Evolutionary conservation across 1,140 invertebrate species (phyloP).

Genomic region (Myzus persicae): DNA sequence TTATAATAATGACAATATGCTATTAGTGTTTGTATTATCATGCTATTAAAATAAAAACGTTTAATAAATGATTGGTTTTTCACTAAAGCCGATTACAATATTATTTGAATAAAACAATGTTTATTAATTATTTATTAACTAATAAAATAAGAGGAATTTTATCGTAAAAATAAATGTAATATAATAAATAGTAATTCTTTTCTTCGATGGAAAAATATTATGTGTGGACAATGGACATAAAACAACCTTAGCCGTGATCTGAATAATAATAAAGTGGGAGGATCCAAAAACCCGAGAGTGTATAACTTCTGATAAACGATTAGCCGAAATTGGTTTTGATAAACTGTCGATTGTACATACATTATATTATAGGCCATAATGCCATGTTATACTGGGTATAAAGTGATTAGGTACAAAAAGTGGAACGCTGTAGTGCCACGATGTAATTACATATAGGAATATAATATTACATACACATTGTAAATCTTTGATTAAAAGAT

Average conservation of each 20-base stretch:
- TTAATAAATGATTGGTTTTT: background rate
- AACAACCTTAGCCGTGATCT: background rate
- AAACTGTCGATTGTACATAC: background rate
- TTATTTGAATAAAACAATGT: background rate
- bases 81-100: background rate
- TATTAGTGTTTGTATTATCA: background rate
- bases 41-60: background rate
- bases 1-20: background rate
- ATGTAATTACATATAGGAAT: background rate
- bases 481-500: background rate
- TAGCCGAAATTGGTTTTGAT: background rate
- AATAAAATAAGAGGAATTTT: background rate
- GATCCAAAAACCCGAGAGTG: background rate
- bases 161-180: background rate
- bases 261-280: conserved; percentile 6
- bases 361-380: background rate
- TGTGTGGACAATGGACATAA: background rate
- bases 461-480: background rate
- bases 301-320: background rate
- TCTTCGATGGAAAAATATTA: background rate
- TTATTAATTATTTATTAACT: background rate
- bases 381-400: background rate
- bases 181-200: background rate
- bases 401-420: background rate
- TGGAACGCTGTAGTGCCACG: background rate